These are phyloP conservation scores for Drosophila tristis DNA, from an alignment of 1,140 invertebrate species.

Conservation along the genomic window DNA sequence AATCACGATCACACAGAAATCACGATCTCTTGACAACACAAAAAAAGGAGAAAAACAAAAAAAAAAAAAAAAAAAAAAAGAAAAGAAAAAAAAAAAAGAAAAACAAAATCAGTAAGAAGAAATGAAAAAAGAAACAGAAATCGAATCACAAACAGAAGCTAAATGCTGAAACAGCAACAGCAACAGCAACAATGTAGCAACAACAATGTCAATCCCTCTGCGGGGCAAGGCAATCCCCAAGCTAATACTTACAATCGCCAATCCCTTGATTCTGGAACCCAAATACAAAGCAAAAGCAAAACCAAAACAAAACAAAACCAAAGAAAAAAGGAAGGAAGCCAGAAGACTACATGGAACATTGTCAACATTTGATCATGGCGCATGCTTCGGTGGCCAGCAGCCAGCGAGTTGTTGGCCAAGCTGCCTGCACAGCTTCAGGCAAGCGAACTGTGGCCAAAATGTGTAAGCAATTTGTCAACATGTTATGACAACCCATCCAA, in stretches of 20 bases:
- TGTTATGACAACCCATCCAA: constrained; percentile 65
- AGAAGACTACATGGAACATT: constrained; percentile 4
- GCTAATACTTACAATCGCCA: background rate
- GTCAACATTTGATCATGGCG: constrained; percentile 66
- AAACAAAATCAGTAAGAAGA: constrained; percentile 7
- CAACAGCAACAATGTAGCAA: constrained; percentile 6
- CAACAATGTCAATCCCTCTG: constrained; percentile 7
- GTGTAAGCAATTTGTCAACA: constrained; percentile 79
- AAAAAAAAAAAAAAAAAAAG: constrained; percentile 10
- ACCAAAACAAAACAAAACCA: too few relatives aligned
- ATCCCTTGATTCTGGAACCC: too few relatives aligned
- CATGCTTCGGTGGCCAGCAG: constrained; percentile 64
- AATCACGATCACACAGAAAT: constrained; percentile 73
- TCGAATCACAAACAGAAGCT: constrained; percentile 1
- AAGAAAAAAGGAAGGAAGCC: background rate
- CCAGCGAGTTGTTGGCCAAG: constrained; percentile 26
- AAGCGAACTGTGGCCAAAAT: constrained; percentile 72
- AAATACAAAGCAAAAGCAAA: too few relatives aligned
- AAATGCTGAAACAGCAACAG: constrained; percentile 14
- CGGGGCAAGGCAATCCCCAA: background rate
- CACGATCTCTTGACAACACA: constrained; percentile 60
- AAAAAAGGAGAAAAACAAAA: constrained; percentile 25
- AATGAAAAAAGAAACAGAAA: constrained; percentile 11
- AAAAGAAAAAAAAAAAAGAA: constrained; percentile 7
- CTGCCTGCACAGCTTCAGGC: constrained; percentile 23